Conservation (phyloP, 2,888 invertebrate genomes). For the Rhyacophila evoluta region DNA sequence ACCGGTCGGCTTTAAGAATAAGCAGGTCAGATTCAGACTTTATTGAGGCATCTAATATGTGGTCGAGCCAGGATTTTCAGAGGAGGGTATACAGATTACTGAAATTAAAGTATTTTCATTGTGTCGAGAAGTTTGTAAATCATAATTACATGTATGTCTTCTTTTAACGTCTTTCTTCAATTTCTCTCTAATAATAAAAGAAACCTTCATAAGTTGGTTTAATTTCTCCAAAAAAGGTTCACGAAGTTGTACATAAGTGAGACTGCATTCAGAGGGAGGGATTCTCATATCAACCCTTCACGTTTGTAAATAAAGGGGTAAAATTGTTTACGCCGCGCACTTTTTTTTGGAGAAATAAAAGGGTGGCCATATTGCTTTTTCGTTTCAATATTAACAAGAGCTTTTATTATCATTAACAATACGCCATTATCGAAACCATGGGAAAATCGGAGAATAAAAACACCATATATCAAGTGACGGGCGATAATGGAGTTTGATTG, state of each 20-base stretch:
- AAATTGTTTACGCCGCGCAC: conserved; percentile 29
- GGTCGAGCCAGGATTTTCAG: no score
- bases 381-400: conserved; percentile 3
- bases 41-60: no score
- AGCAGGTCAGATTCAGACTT: no score
- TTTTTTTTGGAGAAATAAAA: background rate
- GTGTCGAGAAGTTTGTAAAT: no score
- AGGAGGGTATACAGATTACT: no score
- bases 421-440: background rate
- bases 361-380: conserved; percentile 6
- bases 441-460: background rate
- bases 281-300: conserved; percentile 10
- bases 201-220: no score
- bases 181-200: no score
- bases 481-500: background rate
- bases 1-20: no score
- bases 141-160: no score
- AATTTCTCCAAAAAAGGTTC: background rate
- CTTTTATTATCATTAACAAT: background rate
- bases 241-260: background rate
- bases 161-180: no score
- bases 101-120: no score
- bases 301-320: conserved; percentile 24
- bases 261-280: background rate
- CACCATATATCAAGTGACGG: background rate